phyloP scores from a whole-genome alignment of 2,797 vertebrate genomes.

The Acipenser oxyrinchus region DNA sequence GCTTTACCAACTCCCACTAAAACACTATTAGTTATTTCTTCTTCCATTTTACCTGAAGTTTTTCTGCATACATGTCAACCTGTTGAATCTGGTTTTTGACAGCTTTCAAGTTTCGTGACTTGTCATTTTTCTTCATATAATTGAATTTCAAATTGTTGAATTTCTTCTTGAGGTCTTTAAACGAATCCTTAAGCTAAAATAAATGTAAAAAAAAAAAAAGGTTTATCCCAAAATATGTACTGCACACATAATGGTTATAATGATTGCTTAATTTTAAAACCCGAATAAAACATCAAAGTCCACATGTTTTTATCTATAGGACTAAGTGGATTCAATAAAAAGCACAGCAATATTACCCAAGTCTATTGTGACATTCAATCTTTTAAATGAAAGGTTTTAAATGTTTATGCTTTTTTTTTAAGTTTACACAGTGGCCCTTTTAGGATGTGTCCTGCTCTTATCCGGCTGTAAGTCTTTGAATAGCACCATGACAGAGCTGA shows the following conservation, averaged over 20 bases:
- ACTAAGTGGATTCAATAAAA: no score
- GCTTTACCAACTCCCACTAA: neutral
- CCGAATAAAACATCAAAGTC: no score
- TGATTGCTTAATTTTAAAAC: no score
- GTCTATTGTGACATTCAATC: no score
- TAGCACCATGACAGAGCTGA: no score
- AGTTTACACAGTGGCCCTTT: no score
- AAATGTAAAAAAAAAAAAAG: neutral
- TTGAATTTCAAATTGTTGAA: conserved; percentile 38
- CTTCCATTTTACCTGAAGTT: conserved; percentile 54
- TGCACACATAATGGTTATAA: neutral
- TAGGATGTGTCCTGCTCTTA: no score
- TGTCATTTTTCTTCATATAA: conserved; percentile 37
- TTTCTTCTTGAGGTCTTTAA: conserved; percentile 36
- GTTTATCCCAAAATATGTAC: neutral
- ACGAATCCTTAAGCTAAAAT: conserved; percentile 68
- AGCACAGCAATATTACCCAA: no score
- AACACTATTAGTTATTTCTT: neutral
- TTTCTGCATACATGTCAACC: conserved; percentile 61
- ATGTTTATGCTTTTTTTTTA: no score
- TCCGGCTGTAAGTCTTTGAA: no score
- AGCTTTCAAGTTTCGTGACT: conserved; percentile 31
- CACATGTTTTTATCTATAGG: no score
- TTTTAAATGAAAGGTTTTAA: no score
- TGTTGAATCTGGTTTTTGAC: conserved; percentile 70